Conservation (phyloP, 2,797 vertebrate species). For the Sebastolobus alascanus region DNA sequence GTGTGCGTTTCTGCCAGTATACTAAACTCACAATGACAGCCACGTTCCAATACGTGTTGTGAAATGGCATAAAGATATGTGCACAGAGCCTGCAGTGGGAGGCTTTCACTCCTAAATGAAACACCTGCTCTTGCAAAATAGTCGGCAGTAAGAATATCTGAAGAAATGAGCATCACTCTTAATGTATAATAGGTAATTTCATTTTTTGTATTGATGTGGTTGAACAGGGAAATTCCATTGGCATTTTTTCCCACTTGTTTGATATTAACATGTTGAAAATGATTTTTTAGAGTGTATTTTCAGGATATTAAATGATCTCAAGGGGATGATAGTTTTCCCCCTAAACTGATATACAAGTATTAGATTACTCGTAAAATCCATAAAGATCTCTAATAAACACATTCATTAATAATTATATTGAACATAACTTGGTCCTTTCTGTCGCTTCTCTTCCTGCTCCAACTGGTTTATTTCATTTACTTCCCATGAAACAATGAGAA, state of each 20-base stretch:
- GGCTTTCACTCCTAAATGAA: neutral
- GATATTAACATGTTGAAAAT: neutral
- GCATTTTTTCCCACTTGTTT: neutral
- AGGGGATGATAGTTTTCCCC: neutral
- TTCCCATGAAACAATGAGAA: constrained; percentile 6
- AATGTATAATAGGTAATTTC: neutral
- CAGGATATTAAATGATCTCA: neutral
- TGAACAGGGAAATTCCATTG: neutral
- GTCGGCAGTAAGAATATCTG: neutral
- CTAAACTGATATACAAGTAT: constrained; percentile 3
- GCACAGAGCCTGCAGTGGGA: too few species aligned
- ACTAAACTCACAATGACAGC: neutral
- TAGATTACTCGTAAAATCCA: neutral
- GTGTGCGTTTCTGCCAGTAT: neutral
- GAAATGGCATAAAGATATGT: neutral
- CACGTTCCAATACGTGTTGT: neutral
- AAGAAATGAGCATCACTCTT: neutral
- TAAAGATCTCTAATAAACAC: constrained; percentile 5
- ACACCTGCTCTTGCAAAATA: neutral
- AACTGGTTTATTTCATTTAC: neutral
- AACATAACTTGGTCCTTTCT: neutral
- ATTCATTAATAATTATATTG: neutral
- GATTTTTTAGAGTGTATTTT: neutral
- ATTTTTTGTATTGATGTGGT: rapidly evolving
- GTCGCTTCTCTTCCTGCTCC: neutral